Evolutionary conservation across 2,888 invertebrate genomes (phyloP).

Genomic region (Drosophila algonquin): DNA sequence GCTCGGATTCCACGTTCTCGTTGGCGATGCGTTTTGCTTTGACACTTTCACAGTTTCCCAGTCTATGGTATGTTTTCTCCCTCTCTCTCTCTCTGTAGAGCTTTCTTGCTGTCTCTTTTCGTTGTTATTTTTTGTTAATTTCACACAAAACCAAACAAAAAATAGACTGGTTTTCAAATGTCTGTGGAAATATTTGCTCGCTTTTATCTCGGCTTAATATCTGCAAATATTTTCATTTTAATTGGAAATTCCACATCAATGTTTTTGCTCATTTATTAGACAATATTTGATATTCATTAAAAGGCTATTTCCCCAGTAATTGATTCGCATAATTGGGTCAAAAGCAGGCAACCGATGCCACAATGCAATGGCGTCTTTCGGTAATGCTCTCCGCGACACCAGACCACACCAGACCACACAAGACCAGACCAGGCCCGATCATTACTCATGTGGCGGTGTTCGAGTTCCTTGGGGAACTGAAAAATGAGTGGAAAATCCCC

Average conservation of each 20-base stretch:
- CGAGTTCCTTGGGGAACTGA: constrained; percentile 18
- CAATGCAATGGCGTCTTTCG: constrained; percentile 12
- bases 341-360: background rate
- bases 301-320: constrained; percentile 37
- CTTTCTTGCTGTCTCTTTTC: constrained; percentile 1
- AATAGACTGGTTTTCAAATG: background rate
- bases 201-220: background rate
- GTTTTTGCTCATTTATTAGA: constrained; percentile 20
- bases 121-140: constrained; percentile 24
- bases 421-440: constrained; percentile 16
- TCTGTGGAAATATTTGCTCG: constrained; percentile 8
- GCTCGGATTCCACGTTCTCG: background rate
- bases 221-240: constrained; percentile 27
- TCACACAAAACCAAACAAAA: constrained; percentile 1
- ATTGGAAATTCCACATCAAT: constrained; percentile 10
- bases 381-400: constrained; percentile 16
- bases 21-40: constrained; percentile 3
- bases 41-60: constrained; percentile 28
- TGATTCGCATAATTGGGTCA: constrained; percentile 11
- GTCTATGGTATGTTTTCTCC: background rate
- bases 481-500: constrained; percentile 38
- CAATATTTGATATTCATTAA: constrained; percentile 46
- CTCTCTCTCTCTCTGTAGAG: background rate
- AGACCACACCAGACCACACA: too few relatives aligned
- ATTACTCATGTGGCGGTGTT: constrained; percentile 53